Evolutionary conservation across 2,797 vertebrate species (phyloP), one percentile per base, ranked within the genome.

Genomic region (Scolopax rusticola): DNA sequence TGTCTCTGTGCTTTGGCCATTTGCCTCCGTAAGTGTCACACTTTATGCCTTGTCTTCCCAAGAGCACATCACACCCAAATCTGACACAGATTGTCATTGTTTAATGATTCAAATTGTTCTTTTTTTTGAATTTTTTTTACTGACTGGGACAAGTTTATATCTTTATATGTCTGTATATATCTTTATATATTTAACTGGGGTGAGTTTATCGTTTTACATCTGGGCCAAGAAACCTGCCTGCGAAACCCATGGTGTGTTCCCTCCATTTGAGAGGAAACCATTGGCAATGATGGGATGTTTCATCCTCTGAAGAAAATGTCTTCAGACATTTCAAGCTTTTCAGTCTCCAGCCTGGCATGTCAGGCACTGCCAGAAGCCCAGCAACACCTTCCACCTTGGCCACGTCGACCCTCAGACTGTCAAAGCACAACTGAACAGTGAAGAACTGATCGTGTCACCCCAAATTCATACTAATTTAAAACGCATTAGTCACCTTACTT

Each of bases 281-380:
- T 70, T 30, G 2, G 5, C n/a, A 28, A 8, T 10, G 47, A 36
- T 0, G 6, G 75, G 53, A 32, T 0, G 0, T 59, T 88, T 70
- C 43, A 33, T 15, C 27, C 45, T 85, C 45, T 45, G 41, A 50
- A 69, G 54, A 65, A 82, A 73, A 84, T 1, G 0, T 23, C 50
- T 73, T 69, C 75, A 89, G 47, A 27, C 20, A 38, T 33, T 33
- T 65, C 71, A 83, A 4, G 56, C 21, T 53, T 65, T 64, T 64
- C 56, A 45, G 45, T 11, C 61, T 47, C 15, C 75, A 78, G 48
- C n/a, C 57, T 21, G 12, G 41, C 28, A 25, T 1, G 6, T 11
- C 48, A 32, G 83, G 38, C 69, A 28, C 27, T 32, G 64, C 77
- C 73, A 21, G 48, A 15, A 79, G 50, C 63, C 33, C 71, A 54